phyloP scores from a whole-genome alignment of 2,113 vertebrate species.

The Tachysurus fulvidraco region DNA sequence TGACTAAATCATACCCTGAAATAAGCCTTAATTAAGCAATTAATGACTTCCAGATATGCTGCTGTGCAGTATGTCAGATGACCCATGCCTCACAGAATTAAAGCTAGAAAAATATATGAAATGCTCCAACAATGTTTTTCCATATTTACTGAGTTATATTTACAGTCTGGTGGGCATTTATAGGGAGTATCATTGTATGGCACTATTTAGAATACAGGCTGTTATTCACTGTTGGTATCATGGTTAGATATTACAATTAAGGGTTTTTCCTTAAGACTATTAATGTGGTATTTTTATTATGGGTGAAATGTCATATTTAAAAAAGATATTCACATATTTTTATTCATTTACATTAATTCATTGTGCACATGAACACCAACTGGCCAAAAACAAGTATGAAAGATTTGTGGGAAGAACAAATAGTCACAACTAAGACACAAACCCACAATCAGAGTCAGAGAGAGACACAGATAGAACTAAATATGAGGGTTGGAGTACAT shows the following conservation, averaged over 20 bases:
- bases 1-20: not conserved
- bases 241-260: not conserved
- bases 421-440: not conserved
- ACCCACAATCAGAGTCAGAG: not conserved
- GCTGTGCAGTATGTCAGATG: not conserved
- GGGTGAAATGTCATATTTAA: not conserved
- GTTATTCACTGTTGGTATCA: not conserved
- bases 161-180: not conserved
- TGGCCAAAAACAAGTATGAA: not conserved
- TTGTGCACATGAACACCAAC: not conserved
- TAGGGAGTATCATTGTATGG: not conserved
- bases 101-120: not conserved
- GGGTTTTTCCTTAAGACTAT: not conserved
- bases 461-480: conserved; percentile 1
- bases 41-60: not conserved
- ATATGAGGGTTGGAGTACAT: not conserved
- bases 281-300: no score
- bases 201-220: not conserved
- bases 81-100: not conserved
- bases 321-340: not conserved
- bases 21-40: not conserved
- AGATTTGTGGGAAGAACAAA: not conserved
- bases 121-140: not conserved
- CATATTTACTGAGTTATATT: not conserved
- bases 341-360: not conserved